These are phyloP conservation scores for Podarcis cretensis DNA, from an alignment of 2,113 vertebrate species.

Conservation along the genomic window DNA sequence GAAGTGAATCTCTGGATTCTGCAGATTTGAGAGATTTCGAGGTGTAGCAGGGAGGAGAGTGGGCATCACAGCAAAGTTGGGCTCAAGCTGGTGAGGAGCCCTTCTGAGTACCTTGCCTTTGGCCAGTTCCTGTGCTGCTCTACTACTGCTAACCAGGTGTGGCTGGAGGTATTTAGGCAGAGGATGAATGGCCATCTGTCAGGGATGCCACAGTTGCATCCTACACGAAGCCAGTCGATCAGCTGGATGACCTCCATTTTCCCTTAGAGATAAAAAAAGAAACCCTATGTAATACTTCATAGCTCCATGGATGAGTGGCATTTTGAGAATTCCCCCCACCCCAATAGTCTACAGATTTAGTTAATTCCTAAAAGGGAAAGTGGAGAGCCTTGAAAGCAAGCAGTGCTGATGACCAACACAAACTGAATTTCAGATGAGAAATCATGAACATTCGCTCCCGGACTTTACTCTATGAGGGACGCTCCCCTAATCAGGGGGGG, in stretches of 20 bases:
- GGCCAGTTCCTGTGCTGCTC: no score
- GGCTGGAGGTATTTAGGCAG: not conserved
- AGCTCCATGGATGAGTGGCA: not conserved
- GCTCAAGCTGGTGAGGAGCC: no score
- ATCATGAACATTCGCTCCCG: not conserved
- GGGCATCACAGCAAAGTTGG: no score
- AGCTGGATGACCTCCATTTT: not conserved
- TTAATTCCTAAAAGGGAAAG: not conserved
- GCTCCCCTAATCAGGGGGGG: not conserved
- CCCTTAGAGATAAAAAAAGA: not conserved
- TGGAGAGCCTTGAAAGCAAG: conserved; percentile 8
- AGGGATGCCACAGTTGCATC: not conserved
- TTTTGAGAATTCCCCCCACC: not conserved
- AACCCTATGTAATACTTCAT: not conserved
- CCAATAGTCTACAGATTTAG: not conserved
- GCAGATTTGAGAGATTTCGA: no score
- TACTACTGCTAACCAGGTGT: no score
- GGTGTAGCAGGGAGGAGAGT: no score
- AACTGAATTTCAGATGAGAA: conserved; percentile 21
- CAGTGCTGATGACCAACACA: not conserved
- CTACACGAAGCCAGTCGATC: not conserved
- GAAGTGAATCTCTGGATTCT: no score
- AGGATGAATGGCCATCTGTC: not conserved
- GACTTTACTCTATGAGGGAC: not conserved
- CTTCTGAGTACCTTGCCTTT: no score